phyloP scores from a whole-genome alignment of 2,113 vertebrate species.

The Calyptommatus sinebrachiatus region DNA sequence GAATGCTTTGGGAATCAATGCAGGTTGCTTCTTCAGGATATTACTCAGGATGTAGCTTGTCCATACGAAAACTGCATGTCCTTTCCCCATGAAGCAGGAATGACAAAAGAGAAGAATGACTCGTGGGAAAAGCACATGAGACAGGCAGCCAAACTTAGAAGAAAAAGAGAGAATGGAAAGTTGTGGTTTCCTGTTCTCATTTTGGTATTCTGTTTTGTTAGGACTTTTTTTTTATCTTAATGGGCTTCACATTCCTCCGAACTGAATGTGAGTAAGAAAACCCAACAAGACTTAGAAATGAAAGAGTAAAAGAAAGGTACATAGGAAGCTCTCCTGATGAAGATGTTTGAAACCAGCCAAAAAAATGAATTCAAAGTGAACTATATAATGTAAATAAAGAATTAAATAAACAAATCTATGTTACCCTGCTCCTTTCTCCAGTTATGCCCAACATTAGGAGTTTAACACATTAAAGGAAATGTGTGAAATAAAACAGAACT shows the following conservation, averaged over 20 bases:
- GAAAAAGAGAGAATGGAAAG: background rate
- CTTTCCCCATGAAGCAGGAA: background rate
- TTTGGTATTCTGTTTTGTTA: background rate
- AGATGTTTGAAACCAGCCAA: background rate
- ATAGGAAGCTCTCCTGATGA: background rate
- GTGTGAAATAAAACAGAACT: background rate
- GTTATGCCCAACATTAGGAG: background rate
- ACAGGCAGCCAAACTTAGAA: accelerated
- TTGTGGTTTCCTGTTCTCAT: conserved; percentile 17
- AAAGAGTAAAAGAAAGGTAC: accelerated
- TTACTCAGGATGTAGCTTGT: background rate
- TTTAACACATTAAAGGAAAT: background rate
- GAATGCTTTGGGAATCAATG: background rate
- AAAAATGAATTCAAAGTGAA: background rate
- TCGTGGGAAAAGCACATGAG: accelerated
- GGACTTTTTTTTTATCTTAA: background rate
- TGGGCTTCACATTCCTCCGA: background rate
- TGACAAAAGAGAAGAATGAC: background rate
- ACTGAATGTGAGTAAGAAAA: background rate
- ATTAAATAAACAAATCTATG: background rate
- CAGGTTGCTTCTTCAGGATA: background rate
- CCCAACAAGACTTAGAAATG: background rate
- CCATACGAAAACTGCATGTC: background rate
- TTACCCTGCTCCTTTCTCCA: background rate
- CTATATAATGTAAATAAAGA: background rate